A percentile compares a stretch with the other conserved stretches of the same genome.
phyloP scores from a whole-genome alignment of 1,140 invertebrate genomes.

The Drosophila pachea region DNA sequence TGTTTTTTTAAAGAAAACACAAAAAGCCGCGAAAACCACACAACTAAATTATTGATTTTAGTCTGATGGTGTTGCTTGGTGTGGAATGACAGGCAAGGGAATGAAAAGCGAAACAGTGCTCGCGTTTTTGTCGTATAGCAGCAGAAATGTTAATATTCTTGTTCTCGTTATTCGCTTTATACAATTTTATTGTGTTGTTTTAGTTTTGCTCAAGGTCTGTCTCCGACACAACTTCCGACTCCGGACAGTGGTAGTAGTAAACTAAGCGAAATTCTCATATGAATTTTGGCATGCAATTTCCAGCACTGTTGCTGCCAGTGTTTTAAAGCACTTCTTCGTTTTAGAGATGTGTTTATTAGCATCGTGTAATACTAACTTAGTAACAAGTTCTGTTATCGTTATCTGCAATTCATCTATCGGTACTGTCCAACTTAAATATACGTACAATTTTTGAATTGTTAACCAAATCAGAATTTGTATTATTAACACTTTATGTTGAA shows the following conservation, averaged over 20 bases:
- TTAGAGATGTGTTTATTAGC: conserved; percentile 12
- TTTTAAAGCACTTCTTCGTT: conserved; percentile 14
- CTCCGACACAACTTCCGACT: conserved; percentile 46
- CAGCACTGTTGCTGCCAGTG: conserved; percentile 16
- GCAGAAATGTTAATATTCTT: conserved; percentile 39
- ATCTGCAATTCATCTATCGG: background rate
- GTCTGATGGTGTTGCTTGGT: conserved; percentile 52
- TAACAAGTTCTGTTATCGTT: conserved; percentile 2
- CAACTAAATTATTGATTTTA: conserved; percentile 75
- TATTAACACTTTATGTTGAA: too few relatives aligned
- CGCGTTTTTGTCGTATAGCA: conserved; percentile 26
- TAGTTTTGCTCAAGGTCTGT: conserved; percentile 1
- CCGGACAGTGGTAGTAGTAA: conserved; percentile 35
- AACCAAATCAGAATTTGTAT: too few relatives aligned
- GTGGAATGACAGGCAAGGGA: conserved; percentile 43
- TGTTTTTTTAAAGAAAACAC: conserved; percentile 72
- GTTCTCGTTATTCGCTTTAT: conserved; percentile 37
- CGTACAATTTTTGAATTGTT: background rate
- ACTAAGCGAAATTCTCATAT: conserved; percentile 35
- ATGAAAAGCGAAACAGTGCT: conserved; percentile 45
- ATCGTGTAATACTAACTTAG: background rate
- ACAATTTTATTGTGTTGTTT: conserved; percentile 32
- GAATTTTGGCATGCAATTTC: conserved; percentile 13
- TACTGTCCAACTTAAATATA: background rate
- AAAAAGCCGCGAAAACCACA: conserved; percentile 74